Evolutionary conservation across 2,888 invertebrate species (phyloP), one percentile per base, ranked within the genome.

Genomic region (Agriotes lineatus): DNA sequence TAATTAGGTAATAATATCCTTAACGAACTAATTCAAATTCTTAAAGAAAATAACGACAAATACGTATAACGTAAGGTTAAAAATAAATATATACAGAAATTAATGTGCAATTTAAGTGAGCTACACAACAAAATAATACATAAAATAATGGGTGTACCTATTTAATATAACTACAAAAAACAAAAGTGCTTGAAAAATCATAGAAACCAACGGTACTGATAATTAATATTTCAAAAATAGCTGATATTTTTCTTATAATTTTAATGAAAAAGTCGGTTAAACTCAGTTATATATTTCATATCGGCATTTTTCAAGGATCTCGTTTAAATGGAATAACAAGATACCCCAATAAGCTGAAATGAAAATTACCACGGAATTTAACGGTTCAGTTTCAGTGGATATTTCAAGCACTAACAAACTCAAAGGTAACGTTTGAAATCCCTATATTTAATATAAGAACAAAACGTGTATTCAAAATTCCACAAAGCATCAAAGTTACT

Each of bases 61-160:
- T 22, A 48, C 25, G 25, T 37, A 71, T 35, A 61, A 73, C 73
- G 69, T 48, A 64, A 70, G 58, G 73, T 72, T 65, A 71, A 67
- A 72, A 72, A 61, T 71, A 42, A 65, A 62, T 67, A 74, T 60
- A 5, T 64, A 60, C 59, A 66, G 19, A 66, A 66, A 66, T 66
- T 64, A 64, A 64, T 16, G 63, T 64, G 63, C 56, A 65, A 35
- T 39, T 48, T 42, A 57, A 50, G 20, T 60, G 16, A 12, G 25
- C 45, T 58, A 48, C 39, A 65, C 65, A 44, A 30, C 22, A 59
- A 25, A 42, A 42, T 42, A 42, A 42, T 18, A 48, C 25, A 48
- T 54, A 60, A 54, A 66, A 54, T 73, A 74, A 69, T 74, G 79
- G 78, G 79, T 81, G 83, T 82, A 82, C 83, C 82, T 80, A 82